Evolutionary conservation across 2,888 invertebrate genomes (phyloP).

Genomic region (Drosophila seclusa): DNA sequence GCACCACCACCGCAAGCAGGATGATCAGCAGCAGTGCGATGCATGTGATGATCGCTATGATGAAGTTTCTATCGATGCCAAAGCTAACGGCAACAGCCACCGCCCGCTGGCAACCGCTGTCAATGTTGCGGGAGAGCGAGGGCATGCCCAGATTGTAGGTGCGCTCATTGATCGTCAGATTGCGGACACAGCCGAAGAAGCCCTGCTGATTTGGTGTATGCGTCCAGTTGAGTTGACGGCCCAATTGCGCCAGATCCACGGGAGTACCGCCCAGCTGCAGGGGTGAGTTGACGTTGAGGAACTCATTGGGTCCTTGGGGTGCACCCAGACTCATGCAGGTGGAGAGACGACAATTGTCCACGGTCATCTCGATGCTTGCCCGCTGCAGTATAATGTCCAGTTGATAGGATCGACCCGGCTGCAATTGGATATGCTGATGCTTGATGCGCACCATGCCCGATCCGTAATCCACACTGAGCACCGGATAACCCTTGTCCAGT

Average conservation of each 20-base stretch:
- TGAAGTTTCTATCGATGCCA: constrained; percentile 93
- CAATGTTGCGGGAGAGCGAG: constrained; percentile 89
- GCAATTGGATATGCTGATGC: constrained; percentile 89
- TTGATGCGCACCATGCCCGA: constrained; percentile 90
- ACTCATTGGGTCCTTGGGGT: constrained; percentile 90
- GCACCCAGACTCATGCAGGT: constrained; percentile 90
- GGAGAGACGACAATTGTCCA: constrained; percentile 90
- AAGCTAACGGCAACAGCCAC: constrained; percentile 92
- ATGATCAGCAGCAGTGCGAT: constrained; percentile 91
- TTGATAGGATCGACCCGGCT: constrained; percentile 94
- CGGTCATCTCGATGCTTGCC: constrained; percentile 90
- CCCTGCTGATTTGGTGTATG: constrained; percentile 89
- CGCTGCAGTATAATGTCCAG: constrained; percentile 91
- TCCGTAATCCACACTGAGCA: constrained; percentile 94
- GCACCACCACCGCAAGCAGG: constrained; percentile 95
- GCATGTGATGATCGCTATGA: constrained; percentile 95
- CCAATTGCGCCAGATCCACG: constrained; percentile 88
- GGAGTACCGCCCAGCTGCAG: constrained; percentile 93
- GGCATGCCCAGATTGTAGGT: constrained; percentile 95
- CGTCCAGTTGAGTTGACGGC: constrained; percentile 89
- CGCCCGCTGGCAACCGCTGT: constrained; percentile 90
- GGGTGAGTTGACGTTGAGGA: constrained; percentile 93
- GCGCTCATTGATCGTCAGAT: constrained; percentile 94
- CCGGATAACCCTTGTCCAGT: constrained; percentile 92
- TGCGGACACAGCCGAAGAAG: constrained; percentile 95